phyloP scores from a whole-genome alignment of 1,140 invertebrate genomes.

The Oedothorax gibbosus region DNA sequence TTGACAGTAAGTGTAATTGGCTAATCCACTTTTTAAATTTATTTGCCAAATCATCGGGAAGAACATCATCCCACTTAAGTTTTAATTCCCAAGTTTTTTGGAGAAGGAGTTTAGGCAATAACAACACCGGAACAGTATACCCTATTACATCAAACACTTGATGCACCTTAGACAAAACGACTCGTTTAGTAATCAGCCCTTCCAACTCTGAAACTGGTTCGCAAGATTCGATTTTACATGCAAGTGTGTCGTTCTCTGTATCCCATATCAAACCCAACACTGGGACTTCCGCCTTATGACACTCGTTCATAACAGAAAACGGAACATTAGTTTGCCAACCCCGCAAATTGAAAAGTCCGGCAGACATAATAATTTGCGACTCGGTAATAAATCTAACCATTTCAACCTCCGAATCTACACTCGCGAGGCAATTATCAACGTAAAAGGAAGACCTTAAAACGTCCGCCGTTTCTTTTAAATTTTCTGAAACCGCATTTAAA shows the following conservation, averaged over 20 bases:
- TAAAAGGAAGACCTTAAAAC: conserved; percentile 32
- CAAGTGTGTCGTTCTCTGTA: background rate
- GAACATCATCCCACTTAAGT: background rate
- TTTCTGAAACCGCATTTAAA: conserved; percentile 19
- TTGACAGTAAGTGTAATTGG: background rate
- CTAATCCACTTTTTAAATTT: background rate
- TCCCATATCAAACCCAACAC: background rate
- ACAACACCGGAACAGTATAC: background rate
- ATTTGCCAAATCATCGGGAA: background rate
- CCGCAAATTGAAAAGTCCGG: conserved; percentile 32
- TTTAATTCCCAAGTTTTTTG: background rate
- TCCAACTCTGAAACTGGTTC: background rate
- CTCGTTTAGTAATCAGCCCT: background rate
- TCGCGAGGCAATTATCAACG: conserved; percentile 42
- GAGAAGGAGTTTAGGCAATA: background rate
- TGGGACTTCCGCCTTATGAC: background rate
- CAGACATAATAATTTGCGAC: conserved; percentile 10
- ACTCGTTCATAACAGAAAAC: background rate
- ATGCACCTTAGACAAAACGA: background rate
- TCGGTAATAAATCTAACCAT: conserved; percentile 4
- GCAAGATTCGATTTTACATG: background rate
- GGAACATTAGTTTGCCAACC: conserved; percentile 6
- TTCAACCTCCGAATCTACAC: conserved; percentile 5
- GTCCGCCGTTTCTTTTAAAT: conserved; percentile 6
- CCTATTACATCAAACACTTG: background rate